Percentiles rank a stretch among this genome's conserved stretches.
phyloP scores from a whole-genome alignment of 2,888 invertebrate species.

The Ophion ellenae region DNA sequence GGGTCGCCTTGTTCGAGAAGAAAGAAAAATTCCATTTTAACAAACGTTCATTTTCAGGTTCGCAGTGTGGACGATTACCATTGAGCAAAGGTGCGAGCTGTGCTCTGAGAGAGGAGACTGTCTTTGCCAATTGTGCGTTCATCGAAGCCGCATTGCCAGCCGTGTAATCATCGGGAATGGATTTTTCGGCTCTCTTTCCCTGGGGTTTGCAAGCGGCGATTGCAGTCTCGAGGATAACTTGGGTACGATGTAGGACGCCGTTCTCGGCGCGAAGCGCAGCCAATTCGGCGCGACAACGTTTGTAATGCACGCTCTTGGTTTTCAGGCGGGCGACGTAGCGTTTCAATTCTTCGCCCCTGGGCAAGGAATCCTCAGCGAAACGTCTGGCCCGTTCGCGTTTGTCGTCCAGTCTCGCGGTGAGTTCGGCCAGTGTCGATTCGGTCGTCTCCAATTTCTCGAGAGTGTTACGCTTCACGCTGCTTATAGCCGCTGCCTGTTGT shows the following conservation, averaged over 20 bases:
- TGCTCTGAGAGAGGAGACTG: constrained; percentile 69
- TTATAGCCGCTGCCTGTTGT: constrained; percentile 92
- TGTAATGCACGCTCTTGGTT: constrained; percentile 92
- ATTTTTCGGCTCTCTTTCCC: constrained; percentile 45
- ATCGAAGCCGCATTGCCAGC: constrained; percentile 73
- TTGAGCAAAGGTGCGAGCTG: constrained; percentile 75
- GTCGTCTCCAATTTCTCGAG: constrained; percentile 77
- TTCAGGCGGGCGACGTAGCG: constrained; percentile 92
- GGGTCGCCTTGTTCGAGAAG: no score
- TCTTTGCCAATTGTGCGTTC: constrained; percentile 72
- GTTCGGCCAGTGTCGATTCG: constrained; percentile 88
- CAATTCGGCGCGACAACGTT: constrained; percentile 91
- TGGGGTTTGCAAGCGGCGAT: constrained; percentile 63
- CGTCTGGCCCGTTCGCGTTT: constrained; percentile 75
- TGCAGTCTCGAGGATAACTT: constrained; percentile 88
- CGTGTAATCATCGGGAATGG: constrained; percentile 72
- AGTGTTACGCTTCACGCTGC: constrained; percentile 88
- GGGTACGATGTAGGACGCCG: constrained; percentile 90
- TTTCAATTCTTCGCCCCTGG: constrained; percentile 91
- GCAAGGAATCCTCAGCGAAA: constrained; percentile 74
- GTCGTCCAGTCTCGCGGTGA: constrained; percentile 83
- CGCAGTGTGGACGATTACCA: constrained; percentile 65
- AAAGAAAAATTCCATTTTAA: no score
- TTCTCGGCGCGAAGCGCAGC: constrained; percentile 91
- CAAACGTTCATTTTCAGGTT: not conserved